Evolutionary conservation across 1,140 invertebrate species (phyloP), one percentile per base, ranked within the genome.

Genomic region (Phymorhynchus buccinoides): DNA sequence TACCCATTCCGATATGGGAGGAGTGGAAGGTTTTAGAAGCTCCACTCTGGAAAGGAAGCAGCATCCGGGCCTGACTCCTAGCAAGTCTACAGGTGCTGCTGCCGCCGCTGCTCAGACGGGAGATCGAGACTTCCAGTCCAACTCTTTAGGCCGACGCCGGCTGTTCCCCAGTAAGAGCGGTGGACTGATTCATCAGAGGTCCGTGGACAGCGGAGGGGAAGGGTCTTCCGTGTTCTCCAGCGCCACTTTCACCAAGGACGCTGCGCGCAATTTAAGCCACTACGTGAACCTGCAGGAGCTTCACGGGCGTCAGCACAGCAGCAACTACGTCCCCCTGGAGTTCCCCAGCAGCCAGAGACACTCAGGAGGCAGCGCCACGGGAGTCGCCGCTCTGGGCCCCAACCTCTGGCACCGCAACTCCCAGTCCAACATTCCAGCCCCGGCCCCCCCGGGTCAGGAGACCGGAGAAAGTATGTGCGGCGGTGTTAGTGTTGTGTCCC

Each of bases 401-500:
- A 56, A 75, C 66, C 81, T 84, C 75, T 83, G 84, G 79, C 84
- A 87, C 78, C 79, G 66, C 35, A 48, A 44, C n/a, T 44, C 84
- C 79, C 84, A 85, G 37, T 41, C 85, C 73, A 83, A 83, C 62
- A 62, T 83, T 27, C 83, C 83, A 42, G 84, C 84, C 80, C 86
- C 84, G 48, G 68, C 83, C 18, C 86, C 84, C 35, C 75, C 85
- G n/a, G 77, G 80, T 12, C 84, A 84, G 35, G 86, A 87, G 73
- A 73, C 44, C 32, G 86, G 85, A 52, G 86, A 87, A 52, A 85
- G 83, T 41, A 77, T 85, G 71, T 83, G 85, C n/a, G 73, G 52
- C 12, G 48, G 56, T 62, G 56, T 86, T 81, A n/a, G n/a, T n/a
- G 56, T 68, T 30, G 95, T 95, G 82, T 95, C 95, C 95, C 86